phyloP scores from a whole-genome alignment of 2,888 invertebrate species.

The Lobophora halterata region DNA sequence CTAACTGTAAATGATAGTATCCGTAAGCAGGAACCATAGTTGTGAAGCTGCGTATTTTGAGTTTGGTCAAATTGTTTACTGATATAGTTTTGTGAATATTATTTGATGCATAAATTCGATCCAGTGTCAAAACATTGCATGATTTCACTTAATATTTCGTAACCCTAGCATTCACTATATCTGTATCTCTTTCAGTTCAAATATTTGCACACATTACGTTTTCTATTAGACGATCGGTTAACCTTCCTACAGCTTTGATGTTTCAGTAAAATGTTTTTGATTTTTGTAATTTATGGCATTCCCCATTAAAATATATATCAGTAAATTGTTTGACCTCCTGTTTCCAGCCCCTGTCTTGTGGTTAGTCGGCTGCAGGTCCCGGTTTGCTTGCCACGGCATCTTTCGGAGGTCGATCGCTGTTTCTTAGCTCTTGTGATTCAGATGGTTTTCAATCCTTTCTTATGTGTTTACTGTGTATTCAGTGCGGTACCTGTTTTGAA shows the following conservation, averaged over 20 bases:
- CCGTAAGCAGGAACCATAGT: slow-evolving; percentile 21
- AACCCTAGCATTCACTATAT: slow-evolving; percentile 8
- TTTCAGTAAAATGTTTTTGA: too few relatives aligned
- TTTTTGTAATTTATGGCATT: too few relatives aligned
- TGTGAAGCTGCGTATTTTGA: slow-evolving; percentile 19
- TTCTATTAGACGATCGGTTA: too few relatives aligned
- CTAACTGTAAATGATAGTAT: slow-evolving; percentile 25
- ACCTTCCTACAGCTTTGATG: too few relatives aligned
- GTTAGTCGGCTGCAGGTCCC: slow-evolving; percentile 32
- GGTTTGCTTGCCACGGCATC: slow-evolving; percentile 46
- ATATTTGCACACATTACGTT: slow-evolving; percentile 9
- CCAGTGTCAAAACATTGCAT: slow-evolving; percentile 8
- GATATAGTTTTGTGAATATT: slow-evolving; percentile 17
- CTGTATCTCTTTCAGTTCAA: slow-evolving; percentile 2
- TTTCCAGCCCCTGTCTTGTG: slow-evolving; percentile 34
- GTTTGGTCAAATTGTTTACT: slow-evolving; percentile 24
- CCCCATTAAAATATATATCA: slow-evolving; percentile 14
- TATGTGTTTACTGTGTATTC: slow-evolving; percentile 25
- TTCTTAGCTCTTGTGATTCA: slow-evolving; percentile 26
- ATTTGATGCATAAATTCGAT: neutral
- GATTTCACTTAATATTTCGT: slow-evolving; percentile 4
- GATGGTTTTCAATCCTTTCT: slow-evolving; percentile 31
- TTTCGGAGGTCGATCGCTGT: slow-evolving; percentile 36
- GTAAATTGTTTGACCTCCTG: slow-evolving; percentile 22
- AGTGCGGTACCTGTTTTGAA: slow-evolving; percentile 11